These are phyloP conservation scores for Ambastaia sidthimunki DNA, from an alignment of 2,797 vertebrate genomes.

Conservation along the genomic window DNA sequence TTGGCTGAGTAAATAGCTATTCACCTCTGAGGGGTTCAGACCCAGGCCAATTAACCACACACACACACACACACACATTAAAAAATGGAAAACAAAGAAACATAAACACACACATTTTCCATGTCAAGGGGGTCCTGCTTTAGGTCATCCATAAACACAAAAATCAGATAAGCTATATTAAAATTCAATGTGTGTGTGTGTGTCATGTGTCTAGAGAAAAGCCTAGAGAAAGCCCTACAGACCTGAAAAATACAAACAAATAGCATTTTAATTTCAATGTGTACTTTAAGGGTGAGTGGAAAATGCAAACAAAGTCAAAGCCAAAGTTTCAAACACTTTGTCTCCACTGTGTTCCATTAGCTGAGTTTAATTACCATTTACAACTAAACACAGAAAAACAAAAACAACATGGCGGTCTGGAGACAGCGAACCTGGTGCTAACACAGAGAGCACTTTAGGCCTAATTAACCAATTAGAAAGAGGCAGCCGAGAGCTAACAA, in stretches of 20 bases:
- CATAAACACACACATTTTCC: conserved; percentile 1
- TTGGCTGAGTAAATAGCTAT: conserved; percentile 78
- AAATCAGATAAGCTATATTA: not conserved
- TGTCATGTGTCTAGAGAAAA: too few species aligned
- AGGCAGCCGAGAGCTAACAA: conserved; percentile 80
- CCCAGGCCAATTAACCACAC: conserved; percentile 73
- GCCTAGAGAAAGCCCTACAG: not conserved
- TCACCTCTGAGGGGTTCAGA: conserved; percentile 75
- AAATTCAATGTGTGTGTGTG: not conserved
- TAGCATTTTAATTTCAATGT: not conserved
- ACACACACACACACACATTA: conserved; percentile 10
- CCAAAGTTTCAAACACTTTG: conserved; percentile 68
- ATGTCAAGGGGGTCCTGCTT: not conserved
- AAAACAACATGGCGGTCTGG: conserved; percentile 65
- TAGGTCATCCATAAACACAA: not conserved
- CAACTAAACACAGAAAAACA: conserved; percentile 56
- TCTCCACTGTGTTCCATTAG: conserved; percentile 73
- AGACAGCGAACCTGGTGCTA: conserved; percentile 65
- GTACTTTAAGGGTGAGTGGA: conserved; percentile 55
- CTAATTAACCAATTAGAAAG: conserved; percentile 90
- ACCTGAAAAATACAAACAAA: not conserved
- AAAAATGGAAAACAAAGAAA: conserved; percentile 22
- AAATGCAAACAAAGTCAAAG: conserved; percentile 65
- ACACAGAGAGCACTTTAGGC: conserved; percentile 80
- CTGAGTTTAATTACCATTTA: conserved; percentile 77